These are phyloP conservation scores for Drosophila prosaltans DNA, from an alignment of 1,140 invertebrate genomes.

Conservation along the genomic window DNA sequence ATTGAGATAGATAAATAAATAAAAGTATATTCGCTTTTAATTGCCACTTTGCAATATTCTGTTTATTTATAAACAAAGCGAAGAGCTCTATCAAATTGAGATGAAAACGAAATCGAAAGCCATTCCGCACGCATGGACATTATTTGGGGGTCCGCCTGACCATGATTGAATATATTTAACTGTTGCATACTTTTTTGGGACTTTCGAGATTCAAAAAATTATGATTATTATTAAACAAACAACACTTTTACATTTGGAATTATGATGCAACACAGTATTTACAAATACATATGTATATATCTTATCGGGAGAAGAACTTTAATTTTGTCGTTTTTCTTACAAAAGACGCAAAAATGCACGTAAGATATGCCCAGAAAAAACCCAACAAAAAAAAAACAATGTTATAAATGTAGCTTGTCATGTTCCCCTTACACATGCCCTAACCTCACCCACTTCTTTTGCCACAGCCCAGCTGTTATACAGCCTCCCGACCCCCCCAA, in stretches of 20 bases:
- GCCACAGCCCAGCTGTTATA: constrained; percentile 29
- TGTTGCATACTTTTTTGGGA: constrained; percentile 18
- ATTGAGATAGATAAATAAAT: constrained; percentile 51
- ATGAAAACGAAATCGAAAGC: constrained; percentile 5
- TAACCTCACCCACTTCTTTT: background rate
- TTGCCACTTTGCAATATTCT: constrained; percentile 21
- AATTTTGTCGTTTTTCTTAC: background rate
- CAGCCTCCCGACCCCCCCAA: constrained; percentile 14
- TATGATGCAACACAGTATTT: too few species aligned
- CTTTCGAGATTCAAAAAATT: background rate
- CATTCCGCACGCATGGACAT: constrained; percentile 6
- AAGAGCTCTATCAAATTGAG: too few species aligned
- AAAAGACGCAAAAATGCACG: background rate
- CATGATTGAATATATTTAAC: background rate
- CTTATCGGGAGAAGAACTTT: background rate
- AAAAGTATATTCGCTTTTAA: constrained; percentile 38
- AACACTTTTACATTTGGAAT: background rate
- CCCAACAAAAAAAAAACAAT: constrained; percentile 5
- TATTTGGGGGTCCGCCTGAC: constrained; percentile 6
- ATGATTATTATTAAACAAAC: too few species aligned
- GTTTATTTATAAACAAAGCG: constrained; percentile 34
- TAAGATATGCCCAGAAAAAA: background rate
- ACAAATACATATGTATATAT: background rate
- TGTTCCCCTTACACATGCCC: background rate
- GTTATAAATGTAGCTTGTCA: constrained; percentile 5